Evolutionary conservation across 1,140 invertebrate species (phyloP), one percentile per base, ranked within the genome.

Genomic region (Cecropterus lyciades): DNA sequence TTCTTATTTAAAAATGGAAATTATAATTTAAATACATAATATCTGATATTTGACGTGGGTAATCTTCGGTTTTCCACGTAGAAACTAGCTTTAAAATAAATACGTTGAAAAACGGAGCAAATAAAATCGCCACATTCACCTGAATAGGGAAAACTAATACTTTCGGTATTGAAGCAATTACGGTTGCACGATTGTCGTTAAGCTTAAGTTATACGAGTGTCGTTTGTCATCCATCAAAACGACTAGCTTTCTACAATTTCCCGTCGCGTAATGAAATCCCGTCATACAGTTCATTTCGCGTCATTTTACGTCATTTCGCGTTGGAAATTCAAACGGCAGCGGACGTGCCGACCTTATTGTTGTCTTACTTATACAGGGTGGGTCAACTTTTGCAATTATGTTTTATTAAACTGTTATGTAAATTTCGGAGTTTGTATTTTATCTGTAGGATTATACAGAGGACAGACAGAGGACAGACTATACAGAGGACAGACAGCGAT

Each of bases 311-410:
- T 68, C 65, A 57, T 27, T 46, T 46, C 24, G 20, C 37, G 49
- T 55, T 72, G 71, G 46, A 70, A 75, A 72, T 69, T 65, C 53
- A 62, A 67, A 49, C 30, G 45, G 64, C 46, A 69, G 40, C 77
- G 84, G 84, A 84, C 76, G 78, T 80, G 73, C 56, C 68, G 74
- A 77, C 73, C 81, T 75, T 80, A 84, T 79, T 81, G 74, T 65
- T 73, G 74, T 81, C 66, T 73, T 74, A 77, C 77, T 82, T 80
- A 78, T 69, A 10, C 9, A 10, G 20, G 20, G 20, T 24, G n/a
- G 30, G 30, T 8, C 9, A 33, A 33, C 30, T 33, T 33, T 33
- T 33, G 6, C 9, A 33, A 33, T 33, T 33, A 33, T 33, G 3
- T 33, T 33, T 24, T 33, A 33, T 10, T 33, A 33, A 33, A 33